Evolutionary conservation across 1,140 invertebrate genomes (phyloP), one percentile per base, ranked within the genome.

Genomic region (Littorina saxatilis): DNA sequence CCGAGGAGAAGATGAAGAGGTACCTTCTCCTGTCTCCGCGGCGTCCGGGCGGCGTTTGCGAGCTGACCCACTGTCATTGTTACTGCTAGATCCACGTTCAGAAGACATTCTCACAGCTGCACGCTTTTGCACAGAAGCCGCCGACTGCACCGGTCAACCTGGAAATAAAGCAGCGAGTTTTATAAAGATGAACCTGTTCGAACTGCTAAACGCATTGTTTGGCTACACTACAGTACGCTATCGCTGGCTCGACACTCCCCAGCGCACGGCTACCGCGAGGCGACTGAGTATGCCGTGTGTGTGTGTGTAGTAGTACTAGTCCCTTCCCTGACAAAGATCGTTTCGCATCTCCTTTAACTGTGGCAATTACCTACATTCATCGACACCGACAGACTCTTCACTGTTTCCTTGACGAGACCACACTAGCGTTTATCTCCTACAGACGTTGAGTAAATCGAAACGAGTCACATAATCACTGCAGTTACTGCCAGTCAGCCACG

Each of bases 171-270:
- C 76, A 43, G 58, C 58, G 76, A 63, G 15, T 66, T 76, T 76
- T 55, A 23, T 39, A 78, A 63, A 55, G 76, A 66, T 78, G 74
- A 78, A 78, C 76, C 76, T 78, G 50, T 78, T 78, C 76, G 55
- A 78, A 78, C 76, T 35, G 23, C 52, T 76, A 39, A 73, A 58
- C 74, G 52, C 76, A 78, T 78, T 78, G 76, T 78, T 78, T 78
- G 76, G 58, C 35, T 66, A 73, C 23, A 20, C 35, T 66, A 73
- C 23, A 20, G 50, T 55, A 23, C 50, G 72, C 61, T 63, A 32
- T 63, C 70, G 39, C 40, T 43, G 3, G 70, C 70, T 27, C 76
- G 39, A 78, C 76, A 78, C 76, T 78, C 55, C 35, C 70, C 70
- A 63, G 35, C 35, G 20, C 76, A 29, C 39, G 23, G 74, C 50